Evolutionary conservation across 2,888 invertebrate species (phyloP).

Genomic region (Herminia tarsipennalis): DNA sequence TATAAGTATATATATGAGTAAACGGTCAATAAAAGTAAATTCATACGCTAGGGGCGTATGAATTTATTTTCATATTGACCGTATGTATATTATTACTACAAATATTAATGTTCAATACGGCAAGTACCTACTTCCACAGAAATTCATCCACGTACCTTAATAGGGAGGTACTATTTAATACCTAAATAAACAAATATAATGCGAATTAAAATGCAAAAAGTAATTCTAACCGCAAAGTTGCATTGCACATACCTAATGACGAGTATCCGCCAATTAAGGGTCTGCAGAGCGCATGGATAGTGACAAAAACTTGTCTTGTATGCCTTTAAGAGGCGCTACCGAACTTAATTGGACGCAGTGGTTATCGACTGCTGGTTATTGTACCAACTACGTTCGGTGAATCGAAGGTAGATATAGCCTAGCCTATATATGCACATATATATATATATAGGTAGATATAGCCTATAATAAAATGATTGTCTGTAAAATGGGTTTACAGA

Average conservation of each 20-base stretch:
- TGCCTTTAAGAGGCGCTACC: constrained; percentile 76
- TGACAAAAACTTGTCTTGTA: constrained; percentile 78
- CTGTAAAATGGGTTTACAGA: no score
- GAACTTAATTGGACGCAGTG: constrained; percentile 78
- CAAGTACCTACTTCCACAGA: no score
- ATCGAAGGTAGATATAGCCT: constrained; percentile 67
- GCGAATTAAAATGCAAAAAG: constrained; percentile 47
- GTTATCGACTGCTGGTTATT: constrained; percentile 72
- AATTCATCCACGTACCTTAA: no score
- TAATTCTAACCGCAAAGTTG: constrained; percentile 57
- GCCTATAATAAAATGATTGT: no score
- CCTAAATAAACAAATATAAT: constrained; percentile 42
- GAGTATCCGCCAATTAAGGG: constrained; percentile 80
- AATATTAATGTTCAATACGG: no score
- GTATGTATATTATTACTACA: no score
- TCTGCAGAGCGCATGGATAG: constrained; percentile 48
- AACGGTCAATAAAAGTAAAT: no score
- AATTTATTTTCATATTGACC: no score
- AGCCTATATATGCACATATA: no score
- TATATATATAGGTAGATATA: no score
- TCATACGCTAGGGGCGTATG: no score
- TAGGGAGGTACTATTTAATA: neutral
- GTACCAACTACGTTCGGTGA: constrained; percentile 60
- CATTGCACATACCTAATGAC: constrained; percentile 71
- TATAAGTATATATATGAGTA: no score